Evolutionary conservation across 2,113 vertebrate genomes (phyloP), one percentile per base, ranked within the genome.

Genomic region (Prietella phreatophila): DNA sequence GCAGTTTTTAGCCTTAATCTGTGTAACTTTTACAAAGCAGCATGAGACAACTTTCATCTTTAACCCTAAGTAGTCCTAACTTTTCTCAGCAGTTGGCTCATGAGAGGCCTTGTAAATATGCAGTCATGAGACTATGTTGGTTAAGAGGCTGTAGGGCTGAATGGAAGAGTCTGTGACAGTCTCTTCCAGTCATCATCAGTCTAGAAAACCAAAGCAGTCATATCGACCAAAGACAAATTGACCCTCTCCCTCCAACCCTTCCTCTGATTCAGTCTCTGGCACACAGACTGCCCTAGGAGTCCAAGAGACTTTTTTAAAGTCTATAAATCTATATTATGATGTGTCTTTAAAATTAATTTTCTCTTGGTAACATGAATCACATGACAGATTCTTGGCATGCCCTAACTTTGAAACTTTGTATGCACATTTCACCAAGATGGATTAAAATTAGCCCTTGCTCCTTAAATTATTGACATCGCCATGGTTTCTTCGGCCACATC

Each of bases 251-350:
- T 71, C 78, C 20, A 27, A 60, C 56, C 20, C 56, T 27, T 82
- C 14, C 63, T 61, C 65, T 82, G 33, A 76, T 73, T 79, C 55
- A 73, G 79, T 80, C 83, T 88, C 73, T 69, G 69, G 33, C 78
- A 56, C 30, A 14, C 60, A 58, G 73, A 19, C 82, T 83, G 82
- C 87, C n/a, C 87, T 89, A 86, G 89, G 93, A 92, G 90, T 94
- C 93, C 90, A 87, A 93, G 88, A 75, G 87, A 93, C 93, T 95
- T 95, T 91, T 93, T 94, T 82, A 42, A 94, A 93, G 94, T 92
- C 90, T 92, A 92, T 95, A 94, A 93, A 94, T 92, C 90, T 92
- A 92, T 94, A 95, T 95, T 93, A 94, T 93, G 93, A 94, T 85
- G 91, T 93, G 94, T 94, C 95, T 93, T 92, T 65, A 88, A 93